Evolutionary conservation across 1,140 invertebrate genomes (phyloP), one percentile per base, ranked within the genome.

Genomic region (Agrilus planipennis): DNA sequence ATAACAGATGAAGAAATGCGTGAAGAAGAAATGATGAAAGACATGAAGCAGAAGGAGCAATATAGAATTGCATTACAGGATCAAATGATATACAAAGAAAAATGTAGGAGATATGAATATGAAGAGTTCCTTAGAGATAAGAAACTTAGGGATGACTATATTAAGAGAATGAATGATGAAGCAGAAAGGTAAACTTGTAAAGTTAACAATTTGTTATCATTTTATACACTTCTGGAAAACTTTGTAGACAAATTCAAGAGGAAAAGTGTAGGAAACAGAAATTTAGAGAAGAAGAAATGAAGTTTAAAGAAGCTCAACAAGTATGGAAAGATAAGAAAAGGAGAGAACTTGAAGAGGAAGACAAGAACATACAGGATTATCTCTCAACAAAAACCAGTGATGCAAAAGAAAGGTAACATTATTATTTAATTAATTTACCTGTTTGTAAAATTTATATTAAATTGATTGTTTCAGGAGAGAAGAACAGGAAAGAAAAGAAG

Each of bases 111-210:
- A 25, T 50, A 51, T 25, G 28, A 53, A 28, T 64, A 63, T 46
- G 58, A 64, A 46, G 61, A 65, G 43, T 65, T 60, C 40, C 36
- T 67, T 6, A 50, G 47, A 29, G 63, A 66, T 35, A 67, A 65
- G 49, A 61, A 59, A 46, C 39, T 61, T 39, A 48, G 65, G 25
- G 64, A 67, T 50, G 57, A 61, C 40, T 53, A 64, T 46, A 53
- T 63, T 20, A 50, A 54, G 30, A 45, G 55, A 34, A 60, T 64
- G 17, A 55, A 62, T 37, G 58, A 60, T 35, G 64, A 67, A 46
- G 57, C 63, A 43, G 49, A 57, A 41, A 41, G 53, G 42, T 36
- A 40, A 18, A 15, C 2, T 41, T 19, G 12, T 21, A 17, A 27
- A 22, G 34, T 6, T 27, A 6, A 25, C n/a, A n/a, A n/a, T n/a